Evolutionary conservation across 2,113 vertebrate genomes (phyloP).

Genomic region (Montifringilla adamsi): DNA sequence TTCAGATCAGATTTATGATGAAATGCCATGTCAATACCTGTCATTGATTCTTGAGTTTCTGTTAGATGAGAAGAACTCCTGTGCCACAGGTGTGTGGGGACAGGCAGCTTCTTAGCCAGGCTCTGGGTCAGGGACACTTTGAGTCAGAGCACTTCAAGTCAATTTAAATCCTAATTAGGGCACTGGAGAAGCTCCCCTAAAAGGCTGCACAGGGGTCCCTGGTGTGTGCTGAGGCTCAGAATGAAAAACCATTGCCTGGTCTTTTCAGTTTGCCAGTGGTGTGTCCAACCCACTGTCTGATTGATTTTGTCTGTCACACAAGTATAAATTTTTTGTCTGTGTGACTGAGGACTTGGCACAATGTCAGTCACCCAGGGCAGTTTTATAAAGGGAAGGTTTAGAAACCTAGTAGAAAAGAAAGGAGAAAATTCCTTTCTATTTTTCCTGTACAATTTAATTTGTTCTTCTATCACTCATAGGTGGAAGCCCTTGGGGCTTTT

Average conservation of each 20-base stretch:
- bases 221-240: not conserved
- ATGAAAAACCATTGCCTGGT: not conserved
- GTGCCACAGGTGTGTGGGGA: not conserved
- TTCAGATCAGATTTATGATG: not conserved
- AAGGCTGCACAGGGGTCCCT: not conserved
- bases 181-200: not conserved
- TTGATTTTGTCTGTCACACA: not conserved
- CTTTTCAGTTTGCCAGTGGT: not conserved
- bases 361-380: not conserved
- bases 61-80: not conserved
- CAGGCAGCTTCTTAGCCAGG: not conserved
- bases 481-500: not conserved
- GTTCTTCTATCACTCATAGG: conserved; percentile 6
- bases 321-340: not conserved
- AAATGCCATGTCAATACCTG: not conserved
- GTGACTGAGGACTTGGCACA: not conserved
- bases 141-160: not conserved
- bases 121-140: not conserved
- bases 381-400: not conserved
- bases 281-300: not conserved
- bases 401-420: not conserved
- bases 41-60: not conserved
- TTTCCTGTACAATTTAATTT: conserved; percentile 42
- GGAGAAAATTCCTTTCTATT: not conserved
- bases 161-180: not conserved